These are phyloP conservation scores for Montifringilla adamsi DNA, from an alignment of 2,113 vertebrate species.

Conservation along the genomic window DNA sequence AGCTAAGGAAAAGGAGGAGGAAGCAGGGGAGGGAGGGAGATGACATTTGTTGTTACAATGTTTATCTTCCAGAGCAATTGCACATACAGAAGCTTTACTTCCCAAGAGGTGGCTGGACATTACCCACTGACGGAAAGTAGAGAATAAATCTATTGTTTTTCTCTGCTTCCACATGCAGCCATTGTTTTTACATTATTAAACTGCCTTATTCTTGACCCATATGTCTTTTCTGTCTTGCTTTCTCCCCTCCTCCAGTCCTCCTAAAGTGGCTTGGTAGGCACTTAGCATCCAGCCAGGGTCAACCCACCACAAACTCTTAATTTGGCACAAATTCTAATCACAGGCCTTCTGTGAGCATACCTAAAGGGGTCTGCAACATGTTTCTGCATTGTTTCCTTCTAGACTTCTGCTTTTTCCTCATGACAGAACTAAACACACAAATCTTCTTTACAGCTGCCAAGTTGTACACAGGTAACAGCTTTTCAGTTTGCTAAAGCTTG, in stretches of 20 bases:
- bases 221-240: background rate
- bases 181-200: background rate
- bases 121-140: background rate
- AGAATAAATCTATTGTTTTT: background rate
- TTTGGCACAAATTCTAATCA: background rate
- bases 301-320: background rate
- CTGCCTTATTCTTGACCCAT: background rate
- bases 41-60: rapidly evolving
- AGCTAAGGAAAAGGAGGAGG: background rate
- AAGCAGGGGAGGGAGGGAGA: rapidly evolving
- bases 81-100: background rate
- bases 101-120: background rate
- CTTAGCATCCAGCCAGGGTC: background rate
- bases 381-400: constrained; percentile 8
- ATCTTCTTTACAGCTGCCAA: background rate
- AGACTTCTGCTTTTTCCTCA: background rate
- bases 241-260: background rate
- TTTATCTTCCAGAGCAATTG: background rate
- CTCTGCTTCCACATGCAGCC: background rate
- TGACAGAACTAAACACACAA: background rate
- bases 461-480: constrained; percentile 24
- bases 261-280: background rate
- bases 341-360: background rate
- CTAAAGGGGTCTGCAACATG: background rate
- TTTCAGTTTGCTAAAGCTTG: constrained; percentile 33